These are phyloP conservation scores for Spicauda simplicius DNA, from an alignment of 2,888 invertebrate species.

Conservation along the genomic window DNA sequence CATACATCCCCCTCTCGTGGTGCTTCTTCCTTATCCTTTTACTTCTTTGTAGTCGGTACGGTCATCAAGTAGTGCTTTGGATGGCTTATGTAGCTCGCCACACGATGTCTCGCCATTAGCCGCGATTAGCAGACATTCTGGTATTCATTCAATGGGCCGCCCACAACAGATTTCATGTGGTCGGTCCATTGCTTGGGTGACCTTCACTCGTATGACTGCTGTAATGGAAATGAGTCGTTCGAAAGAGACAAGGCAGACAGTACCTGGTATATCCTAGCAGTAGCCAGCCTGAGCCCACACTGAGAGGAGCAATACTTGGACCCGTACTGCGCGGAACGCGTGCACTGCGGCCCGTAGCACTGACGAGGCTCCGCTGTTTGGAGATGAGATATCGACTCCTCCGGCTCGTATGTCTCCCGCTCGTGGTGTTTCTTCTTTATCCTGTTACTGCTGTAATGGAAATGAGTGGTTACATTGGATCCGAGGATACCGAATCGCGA, in stretches of 20 bases:
- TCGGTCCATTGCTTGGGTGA: too few relatives aligned
- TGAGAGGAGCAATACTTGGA: slow-evolving; percentile 98
- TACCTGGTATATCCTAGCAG: slow-evolving; percentile 92
- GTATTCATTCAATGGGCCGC: too few relatives aligned
- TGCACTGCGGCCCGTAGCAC: slow-evolving; percentile 96
- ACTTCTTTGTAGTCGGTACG: too few relatives aligned
- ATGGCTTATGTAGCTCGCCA: too few relatives aligned
- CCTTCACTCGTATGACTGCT: too few relatives aligned
- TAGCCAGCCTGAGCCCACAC: slow-evolving; percentile 95
- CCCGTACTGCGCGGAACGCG: slow-evolving; percentile 88
- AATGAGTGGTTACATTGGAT: too few relatives aligned
- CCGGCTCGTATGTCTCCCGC: slow-evolving; percentile 69
- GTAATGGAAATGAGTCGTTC: too few relatives aligned
- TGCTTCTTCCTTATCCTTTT: slow-evolving; percentile 74
- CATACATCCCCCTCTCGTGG: slow-evolving; percentile 72
- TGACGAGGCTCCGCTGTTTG: slow-evolving; percentile 89
- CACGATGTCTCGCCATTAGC: too few relatives aligned
- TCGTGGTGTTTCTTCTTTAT: slow-evolving; percentile 78
- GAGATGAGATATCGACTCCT: slow-evolving; percentile 76
- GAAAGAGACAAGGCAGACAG: neutral
- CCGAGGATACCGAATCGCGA: too few relatives aligned
- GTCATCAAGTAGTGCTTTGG: too few relatives aligned
- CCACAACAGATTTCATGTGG: too few relatives aligned
- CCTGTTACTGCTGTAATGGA: slow-evolving; percentile 58
- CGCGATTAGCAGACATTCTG: too few relatives aligned